A percentile compares a stretch with the other conserved stretches of the same genome.
phyloP scores from a whole-genome alignment of 2,888 invertebrate species.

The Charanyca ferruginea region DNA sequence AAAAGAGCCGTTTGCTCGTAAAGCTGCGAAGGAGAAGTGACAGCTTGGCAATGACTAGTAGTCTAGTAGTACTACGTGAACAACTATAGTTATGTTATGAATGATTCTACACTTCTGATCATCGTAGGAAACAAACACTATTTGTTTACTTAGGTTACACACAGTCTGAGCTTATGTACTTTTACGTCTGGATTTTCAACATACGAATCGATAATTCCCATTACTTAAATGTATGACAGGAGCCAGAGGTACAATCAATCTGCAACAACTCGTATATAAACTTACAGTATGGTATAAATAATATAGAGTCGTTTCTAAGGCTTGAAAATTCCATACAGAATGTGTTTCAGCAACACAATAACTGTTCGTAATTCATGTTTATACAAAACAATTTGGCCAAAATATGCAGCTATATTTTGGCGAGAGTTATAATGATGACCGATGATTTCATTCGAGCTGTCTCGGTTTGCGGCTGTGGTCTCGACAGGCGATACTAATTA shows the following conservation, averaged over 20 bases:
- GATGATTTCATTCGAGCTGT: constrained; percentile 73
- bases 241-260: neutral
- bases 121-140: constrained; percentile 19
- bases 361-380: constrained; percentile 52
- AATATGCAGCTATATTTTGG: constrained; percentile 67
- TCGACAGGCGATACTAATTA: constrained; percentile 74
- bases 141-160: neutral
- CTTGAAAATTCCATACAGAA: constrained; percentile 11
- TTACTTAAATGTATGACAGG: neutral
- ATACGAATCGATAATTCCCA: neutral
- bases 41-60: constrained; percentile 58
- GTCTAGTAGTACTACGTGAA: constrained; percentile 52
- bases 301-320: constrained; percentile 8
- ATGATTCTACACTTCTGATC: constrained; percentile 41
- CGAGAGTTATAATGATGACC: constrained; percentile 71
- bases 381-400: constrained; percentile 60
- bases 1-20: constrained; percentile 47
- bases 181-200: too few species aligned
- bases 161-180: neutral
- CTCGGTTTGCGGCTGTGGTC: constrained; percentile 65
- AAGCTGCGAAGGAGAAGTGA: constrained; percentile 54
- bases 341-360: constrained; percentile 29
- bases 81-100: constrained; percentile 53
- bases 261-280: neutral
- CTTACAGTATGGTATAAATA: constrained; percentile 16